Evolutionary conservation across 2,113 vertebrate genomes (phyloP), one percentile per base, ranked within the genome.

Genomic region (Sterrhoptilus dennistouni): DNA sequence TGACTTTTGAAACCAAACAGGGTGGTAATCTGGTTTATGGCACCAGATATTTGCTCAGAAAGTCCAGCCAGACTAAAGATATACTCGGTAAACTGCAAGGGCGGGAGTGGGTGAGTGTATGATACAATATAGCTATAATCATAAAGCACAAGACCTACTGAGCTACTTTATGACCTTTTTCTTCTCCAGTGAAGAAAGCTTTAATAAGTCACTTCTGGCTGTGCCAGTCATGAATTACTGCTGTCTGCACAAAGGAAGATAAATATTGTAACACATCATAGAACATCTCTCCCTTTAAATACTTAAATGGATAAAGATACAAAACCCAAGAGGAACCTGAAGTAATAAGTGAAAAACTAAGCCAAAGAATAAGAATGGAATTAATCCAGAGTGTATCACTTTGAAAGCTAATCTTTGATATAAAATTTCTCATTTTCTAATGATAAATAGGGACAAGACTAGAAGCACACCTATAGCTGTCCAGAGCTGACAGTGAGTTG

Each of bases 181-280:
- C 90, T 94, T 95, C 66, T 89, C 53, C 47, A 72, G 64, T 57
- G 74, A 96, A 95, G 80, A 96, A 95, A 94, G 47, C 89, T 44
- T 57, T 94, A 97, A 94, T 96, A 96, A 96, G 90, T 96, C 95
- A 95, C 77, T 97, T 90, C 83, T 90, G 90, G 70, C 93, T 96
- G 50, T 74, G 78, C 89, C 83, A 89, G 77, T 89, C 74, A 71
- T 97, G 95, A 96, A 94, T 96, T 97, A 95, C 80, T 5, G 21
- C 93, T 90, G 83, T 91, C 93, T 87, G 86, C 69, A 86, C 86
- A 87, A 93, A 91, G 74, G 81, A 97, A 95, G 95, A 97, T 93
- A 96, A 96, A 97, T 96, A 95, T 84, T 9, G 33, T 85, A 95
- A 94, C 93, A 90, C 66, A 80, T 83, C 86, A 78, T 45, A 89